phyloP scores from a whole-genome alignment of 2,113 vertebrate genomes.

The Poecilia latipinna region DNA sequence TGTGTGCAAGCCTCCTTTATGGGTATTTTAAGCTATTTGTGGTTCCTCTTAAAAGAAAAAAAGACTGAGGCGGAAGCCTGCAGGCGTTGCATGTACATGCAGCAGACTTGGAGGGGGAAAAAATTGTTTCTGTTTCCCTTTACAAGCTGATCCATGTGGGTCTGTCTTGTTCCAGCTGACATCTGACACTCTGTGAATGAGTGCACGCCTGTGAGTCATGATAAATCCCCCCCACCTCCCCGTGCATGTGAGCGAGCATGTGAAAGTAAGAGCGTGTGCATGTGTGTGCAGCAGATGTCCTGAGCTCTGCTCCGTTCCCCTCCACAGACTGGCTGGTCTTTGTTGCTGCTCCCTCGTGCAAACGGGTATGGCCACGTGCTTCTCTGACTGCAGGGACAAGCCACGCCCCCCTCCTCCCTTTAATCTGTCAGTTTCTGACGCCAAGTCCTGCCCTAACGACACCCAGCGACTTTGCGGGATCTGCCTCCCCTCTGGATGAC shows the following conservation, averaged over 20 bases:
- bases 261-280: constrained; percentile 16
- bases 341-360: constrained; percentile 79
- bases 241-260: constrained; percentile 30
- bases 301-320: constrained; percentile 55
- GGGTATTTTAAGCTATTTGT: not conserved
- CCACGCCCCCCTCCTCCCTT: constrained; percentile 40
- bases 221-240: constrained; percentile 34
- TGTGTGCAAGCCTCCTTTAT: constrained; percentile 27
- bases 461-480: constrained; percentile 28
- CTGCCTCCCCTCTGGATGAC: constrained; percentile 51
- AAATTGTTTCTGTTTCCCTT: constrained; percentile 8
- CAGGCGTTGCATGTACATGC: not conserved
- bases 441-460: constrained; percentile 50
- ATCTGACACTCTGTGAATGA: constrained; percentile 39
- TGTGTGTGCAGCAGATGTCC: constrained; percentile 73
- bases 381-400: constrained; percentile 55
- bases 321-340: constrained; percentile 71
- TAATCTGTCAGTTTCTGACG: constrained; percentile 70
- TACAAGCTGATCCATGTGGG: constrained; percentile 12
- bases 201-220: constrained; percentile 29
- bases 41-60: constrained; percentile 19
- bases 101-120: constrained; percentile 1
- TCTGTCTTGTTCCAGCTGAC: constrained; percentile 45
- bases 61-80: constrained; percentile 5
- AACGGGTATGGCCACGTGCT: constrained; percentile 73